Conservation (phyloP, 2,797 vertebrate genomes). For the Synaphobranchus kaupii region DNA sequence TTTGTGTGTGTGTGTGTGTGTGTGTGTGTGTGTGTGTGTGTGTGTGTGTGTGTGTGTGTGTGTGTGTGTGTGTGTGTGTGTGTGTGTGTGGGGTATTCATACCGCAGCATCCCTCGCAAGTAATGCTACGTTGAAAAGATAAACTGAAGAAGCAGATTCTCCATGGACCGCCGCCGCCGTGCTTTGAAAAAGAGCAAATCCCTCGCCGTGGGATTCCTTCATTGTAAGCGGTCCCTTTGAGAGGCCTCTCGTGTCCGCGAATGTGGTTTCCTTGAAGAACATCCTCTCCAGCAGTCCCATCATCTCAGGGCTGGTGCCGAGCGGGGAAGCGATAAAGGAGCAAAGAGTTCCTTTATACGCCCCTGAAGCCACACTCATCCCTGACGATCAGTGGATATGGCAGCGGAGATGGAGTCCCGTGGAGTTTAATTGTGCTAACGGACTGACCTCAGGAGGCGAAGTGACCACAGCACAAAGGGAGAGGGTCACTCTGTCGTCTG, state of each 20-base stretch:
- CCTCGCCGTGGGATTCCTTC: constrained; percentile 17
- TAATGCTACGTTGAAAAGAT: constrained; percentile 27
- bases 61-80: too few relatives aligned
- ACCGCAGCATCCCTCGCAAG: constrained; percentile 7
- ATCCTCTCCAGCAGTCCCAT: neutral
- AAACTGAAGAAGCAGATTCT: constrained; percentile 36
- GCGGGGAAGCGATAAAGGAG: neutral
- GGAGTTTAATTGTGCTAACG: constrained; percentile 11
- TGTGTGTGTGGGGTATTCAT: neutral
- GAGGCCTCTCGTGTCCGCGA: constrained; percentile 25
- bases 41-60: too few relatives aligned
- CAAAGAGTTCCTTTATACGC: neutral
- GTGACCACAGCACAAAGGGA: constrained; percentile 19
- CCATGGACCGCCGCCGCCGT: constrained; percentile 3
- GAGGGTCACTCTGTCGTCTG: constrained; percentile 22
- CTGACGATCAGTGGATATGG: constrained; percentile 22
- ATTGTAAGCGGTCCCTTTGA: constrained; percentile 28
- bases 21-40: too few relatives aligned
- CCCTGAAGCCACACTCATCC: neutral
- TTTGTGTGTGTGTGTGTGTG: too few relatives aligned
- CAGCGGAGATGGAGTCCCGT: neutral
- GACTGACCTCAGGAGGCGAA: constrained; percentile 18
- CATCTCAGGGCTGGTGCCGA: neutral
- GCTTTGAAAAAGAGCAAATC: constrained; percentile 34
- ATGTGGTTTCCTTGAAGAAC: constrained; percentile 24